phyloP scores from a whole-genome alignment of 2,113 vertebrate species.

The Phaethon lepturus region DNA sequence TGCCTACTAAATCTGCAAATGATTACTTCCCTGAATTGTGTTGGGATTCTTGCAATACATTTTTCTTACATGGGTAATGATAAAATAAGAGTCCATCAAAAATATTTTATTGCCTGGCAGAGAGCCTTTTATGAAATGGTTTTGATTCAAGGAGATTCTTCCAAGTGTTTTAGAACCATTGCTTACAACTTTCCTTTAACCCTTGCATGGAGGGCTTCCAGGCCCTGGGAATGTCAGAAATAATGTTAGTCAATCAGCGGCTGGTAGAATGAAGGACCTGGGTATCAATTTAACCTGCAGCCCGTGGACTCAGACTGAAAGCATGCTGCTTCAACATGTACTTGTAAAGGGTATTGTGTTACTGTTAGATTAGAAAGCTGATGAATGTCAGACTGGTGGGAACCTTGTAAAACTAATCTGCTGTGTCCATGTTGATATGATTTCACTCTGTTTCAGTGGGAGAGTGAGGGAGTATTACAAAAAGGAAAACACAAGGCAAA shows the following conservation, averaged over 20 bases:
- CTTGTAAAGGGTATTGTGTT: constrained; percentile 45
- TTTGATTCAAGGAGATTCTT: constrained; percentile 60
- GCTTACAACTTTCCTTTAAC: constrained; percentile 68
- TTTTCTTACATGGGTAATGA: constrained; percentile 74
- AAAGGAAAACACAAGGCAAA: neutral
- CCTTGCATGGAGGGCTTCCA: constrained; percentile 42
- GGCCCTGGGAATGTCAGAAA: constrained; percentile 3
- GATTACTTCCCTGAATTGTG: constrained; percentile 73
- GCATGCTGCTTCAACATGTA: neutral
- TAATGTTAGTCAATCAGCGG: neutral
- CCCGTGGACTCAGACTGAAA: neutral
- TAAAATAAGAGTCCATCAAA: constrained; percentile 65
- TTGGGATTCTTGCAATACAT: constrained; percentile 68
- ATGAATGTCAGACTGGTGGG: constrained; percentile 51
- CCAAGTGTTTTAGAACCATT: constrained; percentile 29
- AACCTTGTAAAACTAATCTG: constrained; percentile 67
- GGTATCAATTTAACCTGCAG: constrained; percentile 43
- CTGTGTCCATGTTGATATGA: constrained; percentile 48
- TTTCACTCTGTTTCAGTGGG: neutral
- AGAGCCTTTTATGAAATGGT: constrained; percentile 64
- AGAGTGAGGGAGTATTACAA: neutral
- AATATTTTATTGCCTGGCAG: constrained; percentile 54
- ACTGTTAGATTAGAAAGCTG: constrained; percentile 43
- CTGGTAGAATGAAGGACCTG: neutral
- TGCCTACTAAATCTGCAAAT: constrained; percentile 78